A percentile compares a stretch with the other conserved stretches of the same genome.
phyloP scores from a whole-genome alignment of 2,797 vertebrate genomes.

The Babyrousa celebensis region DNA sequence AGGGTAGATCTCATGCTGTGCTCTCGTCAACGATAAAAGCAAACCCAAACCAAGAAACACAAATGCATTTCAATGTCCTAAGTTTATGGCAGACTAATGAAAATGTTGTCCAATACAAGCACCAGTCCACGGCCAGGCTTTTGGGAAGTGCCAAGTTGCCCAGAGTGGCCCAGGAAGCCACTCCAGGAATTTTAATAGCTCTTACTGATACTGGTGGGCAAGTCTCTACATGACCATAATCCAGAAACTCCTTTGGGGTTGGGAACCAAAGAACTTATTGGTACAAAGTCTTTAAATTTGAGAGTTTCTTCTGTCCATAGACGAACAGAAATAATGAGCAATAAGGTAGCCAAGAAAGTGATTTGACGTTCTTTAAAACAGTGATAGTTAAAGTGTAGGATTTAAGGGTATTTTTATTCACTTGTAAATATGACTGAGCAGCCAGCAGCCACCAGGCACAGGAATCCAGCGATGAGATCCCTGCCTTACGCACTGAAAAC shows the following conservation, averaged over 20 bases:
- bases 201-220: neutral
- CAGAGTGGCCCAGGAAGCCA: neutral
- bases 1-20: neutral
- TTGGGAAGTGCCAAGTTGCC: neutral
- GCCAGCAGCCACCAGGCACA: neutral
- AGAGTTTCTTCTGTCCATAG: neutral
- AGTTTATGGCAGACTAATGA: neutral
- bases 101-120: neutral
- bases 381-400: neutral
- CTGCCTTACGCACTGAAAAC: neutral
- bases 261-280: constrained; percentile 38
- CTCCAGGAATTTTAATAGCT: neutral
- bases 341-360: neutral
- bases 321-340: neutral
- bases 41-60: neutral
- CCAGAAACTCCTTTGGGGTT: neutral
- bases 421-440: neutral
- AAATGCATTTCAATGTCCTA: neutral
- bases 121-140: neutral
- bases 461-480: neutral
- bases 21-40: neutral
- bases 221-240: neutral
- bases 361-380: neutral
- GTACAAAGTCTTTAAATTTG: neutral
- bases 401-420: constrained; percentile 9